Base-by-base conservation (phyloP, 1,140 invertebrate genomes). In the Mactra quadrangularis region DNA sequence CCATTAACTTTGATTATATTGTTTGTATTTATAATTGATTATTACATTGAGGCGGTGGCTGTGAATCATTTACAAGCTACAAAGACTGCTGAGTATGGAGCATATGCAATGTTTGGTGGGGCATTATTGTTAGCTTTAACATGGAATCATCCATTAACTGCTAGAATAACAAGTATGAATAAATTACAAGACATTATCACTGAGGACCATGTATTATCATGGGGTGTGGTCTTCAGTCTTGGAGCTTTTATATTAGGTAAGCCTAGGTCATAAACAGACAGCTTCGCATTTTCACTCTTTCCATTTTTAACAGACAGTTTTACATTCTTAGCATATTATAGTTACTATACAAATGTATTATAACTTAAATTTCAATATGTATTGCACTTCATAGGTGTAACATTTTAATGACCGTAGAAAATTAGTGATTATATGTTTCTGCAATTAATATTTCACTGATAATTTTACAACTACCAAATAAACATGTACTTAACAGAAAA, bases 11-110 rank as follows among this genome's bases (percentile, higher is more conserved):
- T 94, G 3, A 90, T 93, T 41, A 89, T 93, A 35, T 57, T 93
- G 15, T 91, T 93, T 81, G 90, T 94, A 7, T 89, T 94, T 60
- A 85, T 94, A n/a, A 66, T 94, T 29, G 94, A 94, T 90, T 94
- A 93, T 86, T 94, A 94, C 82, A 91, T 94, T 6, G 94, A 94
- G 72, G 88, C 90, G 27, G 90, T 94, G 0, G 90, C 90, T 47
- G 86, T 81, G 29, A 91, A 87, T 33, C 90, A 91, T 70, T 86
- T 93, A 9, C 90, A 93, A 55, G 75, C 87, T 31, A 66, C 85
- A 17, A 87, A 86, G 29, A 87, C 89, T 29, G 88, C 89, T 11
- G 83, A 89, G 41, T 89, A 87, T 59, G 89, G 91, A 17, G 70
- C 91, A 3, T 87, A 89, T 41, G 87, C 90, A 35, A 91, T 93